Percentiles rank a stretch among this genome's conserved stretches.
Evolutionary conservation across 2,797 vertebrate genomes (phyloP).

Genomic region (Aulostomus chinensis): DNA sequence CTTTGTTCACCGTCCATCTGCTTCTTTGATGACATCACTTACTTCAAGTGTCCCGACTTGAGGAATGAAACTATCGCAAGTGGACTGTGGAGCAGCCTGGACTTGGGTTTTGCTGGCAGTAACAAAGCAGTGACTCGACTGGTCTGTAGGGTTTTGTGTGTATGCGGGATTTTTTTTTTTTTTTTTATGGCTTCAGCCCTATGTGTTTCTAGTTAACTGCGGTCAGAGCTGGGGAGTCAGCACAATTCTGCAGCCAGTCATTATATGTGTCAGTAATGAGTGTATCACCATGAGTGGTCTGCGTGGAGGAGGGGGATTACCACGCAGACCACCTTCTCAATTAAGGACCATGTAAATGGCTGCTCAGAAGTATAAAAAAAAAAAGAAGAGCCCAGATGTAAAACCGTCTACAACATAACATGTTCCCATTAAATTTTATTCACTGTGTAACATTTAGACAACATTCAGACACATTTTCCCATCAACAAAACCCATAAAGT

Average conservation of each 20-base stretch:
- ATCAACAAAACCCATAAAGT: no score
- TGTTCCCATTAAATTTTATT: no score
- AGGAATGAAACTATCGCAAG: no score
- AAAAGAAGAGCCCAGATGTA: no score
- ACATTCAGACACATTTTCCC: no score
- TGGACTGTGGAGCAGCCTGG: no score
- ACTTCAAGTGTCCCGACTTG: no score
- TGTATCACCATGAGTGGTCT: conserved; percentile 61
- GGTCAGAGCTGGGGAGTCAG: conserved; percentile 69
- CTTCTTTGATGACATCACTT: no score
- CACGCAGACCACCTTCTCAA: no score
- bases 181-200: conserved; percentile 50
- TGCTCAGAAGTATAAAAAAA: conserved; percentile 10
- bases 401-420: no score
- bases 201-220: conserved; percentile 76
- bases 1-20: no score
- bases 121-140: background rate
- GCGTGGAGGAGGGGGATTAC: conserved; percentile 42
- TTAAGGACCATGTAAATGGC: conserved; percentile 7
- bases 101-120: background rate
- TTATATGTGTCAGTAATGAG: conserved; percentile 75
- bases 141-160: conserved; percentile 3
- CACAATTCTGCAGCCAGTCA: conserved; percentile 69
- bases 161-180: conserved; percentile 18
- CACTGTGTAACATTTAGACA: no score